Evolutionary conservation across 2,113 vertebrate genomes (phyloP).

Genomic region (Balaeniceps rex): DNA sequence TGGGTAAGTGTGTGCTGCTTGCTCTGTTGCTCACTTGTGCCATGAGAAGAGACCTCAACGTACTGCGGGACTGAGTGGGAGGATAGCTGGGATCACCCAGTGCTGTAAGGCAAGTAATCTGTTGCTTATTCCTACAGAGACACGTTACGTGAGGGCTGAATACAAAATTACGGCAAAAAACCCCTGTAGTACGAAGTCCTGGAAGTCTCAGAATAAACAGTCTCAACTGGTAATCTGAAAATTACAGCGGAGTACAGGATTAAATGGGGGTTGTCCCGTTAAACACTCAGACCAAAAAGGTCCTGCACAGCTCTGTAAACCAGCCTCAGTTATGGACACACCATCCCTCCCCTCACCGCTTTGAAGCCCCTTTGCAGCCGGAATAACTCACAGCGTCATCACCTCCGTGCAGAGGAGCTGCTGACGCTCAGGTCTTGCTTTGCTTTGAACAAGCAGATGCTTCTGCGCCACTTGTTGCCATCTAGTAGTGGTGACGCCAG

Average conservation of each 20-base stretch:
- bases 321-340: neutral
- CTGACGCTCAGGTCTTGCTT: neutral
- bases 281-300: neutral
- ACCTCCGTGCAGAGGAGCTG: neutral
- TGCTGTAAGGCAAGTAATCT: neutral
- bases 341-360: neutral
- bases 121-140: neutral
- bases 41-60: rapidly evolving
- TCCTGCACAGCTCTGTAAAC: neutral
- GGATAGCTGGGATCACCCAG: neutral
- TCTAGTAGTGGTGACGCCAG: too few relatives aligned
- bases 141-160: neutral
- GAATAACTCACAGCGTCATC: neutral
- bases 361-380: neutral
- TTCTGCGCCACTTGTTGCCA: neutral
- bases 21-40: neutral
- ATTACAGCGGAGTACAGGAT: neutral
- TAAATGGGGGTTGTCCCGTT: neutral
- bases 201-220: neutral
- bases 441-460: neutral
- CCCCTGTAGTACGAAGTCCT: neutral
- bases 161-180: neutral
- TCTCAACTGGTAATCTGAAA: neutral
- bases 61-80: neutral
- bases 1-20: neutral